phyloP scores from a whole-genome alignment of 2,113 vertebrate genomes.

The Tylochromis polylepis region DNA sequence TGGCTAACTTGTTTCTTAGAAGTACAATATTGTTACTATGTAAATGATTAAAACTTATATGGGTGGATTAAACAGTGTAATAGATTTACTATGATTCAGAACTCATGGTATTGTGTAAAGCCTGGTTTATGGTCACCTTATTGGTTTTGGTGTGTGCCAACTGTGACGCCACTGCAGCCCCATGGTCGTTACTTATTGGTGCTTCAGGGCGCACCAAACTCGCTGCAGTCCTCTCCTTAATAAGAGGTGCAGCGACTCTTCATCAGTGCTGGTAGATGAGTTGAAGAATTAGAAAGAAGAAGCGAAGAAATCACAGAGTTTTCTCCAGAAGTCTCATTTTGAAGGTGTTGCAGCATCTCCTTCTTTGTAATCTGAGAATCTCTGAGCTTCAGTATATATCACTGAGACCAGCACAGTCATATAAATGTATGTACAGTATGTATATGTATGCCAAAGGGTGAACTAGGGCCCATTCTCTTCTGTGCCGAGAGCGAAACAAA shows the following conservation, averaged over 20 bases:
- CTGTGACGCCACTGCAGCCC: not conserved
- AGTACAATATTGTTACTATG: not conserved
- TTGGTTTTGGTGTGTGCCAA: not conserved
- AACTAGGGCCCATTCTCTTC: not conserved
- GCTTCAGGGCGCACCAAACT: not conserved
- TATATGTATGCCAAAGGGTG: not conserved
- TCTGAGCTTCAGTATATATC: not conserved
- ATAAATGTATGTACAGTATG: not conserved
- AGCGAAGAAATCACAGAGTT: not conserved
- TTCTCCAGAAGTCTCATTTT: not conserved
- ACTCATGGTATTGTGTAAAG: not conserved
- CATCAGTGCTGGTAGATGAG: not conserved
- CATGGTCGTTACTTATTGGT: not conserved
- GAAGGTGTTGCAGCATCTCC: not conserved
- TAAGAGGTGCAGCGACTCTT: not conserved
- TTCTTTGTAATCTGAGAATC: not conserved
- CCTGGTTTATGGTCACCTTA: not conserved
- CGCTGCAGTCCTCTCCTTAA: not conserved
- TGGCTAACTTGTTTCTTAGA: not conserved
- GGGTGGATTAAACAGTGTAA: not conserved
- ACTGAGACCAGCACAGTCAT: not conserved
- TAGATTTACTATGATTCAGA: not conserved
- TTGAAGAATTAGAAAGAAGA: not conserved
- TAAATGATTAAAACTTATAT: not conserved
- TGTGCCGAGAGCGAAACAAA: fast-evolving